phyloP scores from a whole-genome alignment of 2,113 vertebrate species.

The Stegastes partitus region DNA sequence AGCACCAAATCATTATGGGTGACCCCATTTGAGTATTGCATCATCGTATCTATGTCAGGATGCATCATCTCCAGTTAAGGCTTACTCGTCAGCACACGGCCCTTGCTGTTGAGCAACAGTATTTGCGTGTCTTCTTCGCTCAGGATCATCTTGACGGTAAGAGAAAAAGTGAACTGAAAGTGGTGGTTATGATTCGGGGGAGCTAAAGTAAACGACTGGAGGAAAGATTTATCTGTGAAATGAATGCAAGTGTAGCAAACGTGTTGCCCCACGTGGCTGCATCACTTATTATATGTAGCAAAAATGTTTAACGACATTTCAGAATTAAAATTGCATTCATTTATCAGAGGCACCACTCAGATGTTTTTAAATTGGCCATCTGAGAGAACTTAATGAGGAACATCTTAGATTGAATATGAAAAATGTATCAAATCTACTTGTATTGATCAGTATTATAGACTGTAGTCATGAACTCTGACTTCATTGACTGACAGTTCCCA shows the following conservation, averaged over 20 bases:
- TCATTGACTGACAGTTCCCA: no score
- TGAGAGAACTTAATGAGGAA: no score
- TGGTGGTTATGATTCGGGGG: constrained; percentile 9
- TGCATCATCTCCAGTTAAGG: constrained; percentile 27
- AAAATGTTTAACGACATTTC: no score
- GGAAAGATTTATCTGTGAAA: not conserved
- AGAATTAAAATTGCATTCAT: no score
- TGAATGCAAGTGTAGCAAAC: not conserved
- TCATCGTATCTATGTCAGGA: constrained; percentile 21
- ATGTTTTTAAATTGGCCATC: no score
- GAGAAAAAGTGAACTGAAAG: constrained; percentile 10
- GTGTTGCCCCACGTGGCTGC: no score
- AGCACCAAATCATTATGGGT: constrained; percentile 25
- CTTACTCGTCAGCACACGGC: constrained; percentile 11
- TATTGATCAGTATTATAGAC: no score
- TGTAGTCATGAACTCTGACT: no score
- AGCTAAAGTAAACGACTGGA: not conserved
- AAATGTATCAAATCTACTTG: no score
- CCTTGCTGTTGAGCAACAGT: constrained; percentile 22
- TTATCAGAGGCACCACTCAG: no score
- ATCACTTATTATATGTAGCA: no score
- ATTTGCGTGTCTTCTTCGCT: constrained; percentile 17
- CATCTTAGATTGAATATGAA: no score
- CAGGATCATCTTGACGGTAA: constrained; percentile 19
- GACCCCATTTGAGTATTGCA: constrained; percentile 20